Evolutionary conservation across 2,797 vertebrate species (phyloP), one percentile per base, ranked within the genome.

Genomic region (Enteromius afrohamiltoni): DNA sequence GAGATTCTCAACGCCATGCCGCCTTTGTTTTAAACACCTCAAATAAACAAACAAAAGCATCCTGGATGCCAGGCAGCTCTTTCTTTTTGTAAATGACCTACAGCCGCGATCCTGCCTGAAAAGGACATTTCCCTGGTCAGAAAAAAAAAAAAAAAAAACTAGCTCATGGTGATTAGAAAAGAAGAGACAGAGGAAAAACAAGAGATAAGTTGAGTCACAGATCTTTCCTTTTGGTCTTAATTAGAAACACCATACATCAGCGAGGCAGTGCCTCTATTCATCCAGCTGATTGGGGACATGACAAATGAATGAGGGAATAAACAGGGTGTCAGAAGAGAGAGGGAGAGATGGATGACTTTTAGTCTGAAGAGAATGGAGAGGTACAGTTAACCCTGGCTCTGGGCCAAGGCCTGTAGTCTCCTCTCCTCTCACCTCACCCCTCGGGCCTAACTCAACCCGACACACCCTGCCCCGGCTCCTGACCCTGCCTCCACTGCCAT

Each of bases 301-400:
- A 97, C 95, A 96, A 97, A 97, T 97, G 96, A 96, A 96, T 96
- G 95, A 95, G 83, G 90, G 95, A 96, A 96, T 96, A 97, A 97
- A 96, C 95, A 92, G 94, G 91, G 94, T 96, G 95, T 96, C 96
- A 96, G 93, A 85, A 82, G 86, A 86, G 89, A 87, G 90, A 93
- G 93, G 93, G 92, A 91, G 95, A 97, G 96, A 97, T 97, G 95
- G 95, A 98, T 97, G 96, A 93, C 94, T 94, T 96, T 93, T 95
- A 93, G 94, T 93, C 90, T 95, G 93, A 93, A 93, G 92, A 94
- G 95, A 95, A 83, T 86, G 93, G 93, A 95, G 92, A 94, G 95
- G 95, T 96, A 95, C 94, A 96, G 95, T 97, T 95, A 95, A 94
- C 89, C 88, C 91, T 96, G 96, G 96, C 95, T 92, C 91, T 91